Percentiles rank a stretch among this genome's conserved stretches.
Conservation (phyloP, 2,797 vertebrate species). For the Centroberyx gerrardi region DNA sequence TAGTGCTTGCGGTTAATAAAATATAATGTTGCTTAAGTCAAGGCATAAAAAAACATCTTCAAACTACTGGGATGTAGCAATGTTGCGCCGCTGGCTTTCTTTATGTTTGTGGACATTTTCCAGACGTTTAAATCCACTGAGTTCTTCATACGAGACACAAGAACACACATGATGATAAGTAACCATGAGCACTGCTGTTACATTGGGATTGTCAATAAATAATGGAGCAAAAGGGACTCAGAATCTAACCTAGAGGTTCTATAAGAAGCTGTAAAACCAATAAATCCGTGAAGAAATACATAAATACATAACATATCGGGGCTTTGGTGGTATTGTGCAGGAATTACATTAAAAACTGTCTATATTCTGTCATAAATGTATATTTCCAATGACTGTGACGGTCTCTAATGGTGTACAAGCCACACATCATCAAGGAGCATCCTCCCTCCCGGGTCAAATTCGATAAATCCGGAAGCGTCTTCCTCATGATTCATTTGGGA, state of each 20-base stretch:
- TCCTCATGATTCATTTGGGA: constrained; percentile 50
- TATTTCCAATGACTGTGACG: constrained; percentile 13
- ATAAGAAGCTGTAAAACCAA: neutral
- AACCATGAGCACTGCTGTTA: neutral
- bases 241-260: neutral
- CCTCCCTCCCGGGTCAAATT: constrained; percentile 37
- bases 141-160: too few species aligned
- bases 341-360: neutral
- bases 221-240: neutral
- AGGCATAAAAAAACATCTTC: too few species aligned
- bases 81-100: too few species aligned
- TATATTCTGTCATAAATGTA: neutral
- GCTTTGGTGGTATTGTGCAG: neutral
- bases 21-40: too few species aligned
- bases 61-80: too few species aligned
- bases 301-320: neutral
- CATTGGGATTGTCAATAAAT: neutral
- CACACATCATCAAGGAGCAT: constrained; percentile 31
- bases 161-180: neutral
- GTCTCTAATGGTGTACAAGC: constrained; percentile 38
- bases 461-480: constrained; percentile 26
- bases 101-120: too few species aligned
- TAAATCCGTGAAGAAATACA: neutral
- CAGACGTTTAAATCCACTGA: too few species aligned
- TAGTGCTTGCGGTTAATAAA: too few species aligned